Evolutionary conservation across 1,140 invertebrate genomes (phyloP).

Genomic region (Drosophila simulans): DNA sequence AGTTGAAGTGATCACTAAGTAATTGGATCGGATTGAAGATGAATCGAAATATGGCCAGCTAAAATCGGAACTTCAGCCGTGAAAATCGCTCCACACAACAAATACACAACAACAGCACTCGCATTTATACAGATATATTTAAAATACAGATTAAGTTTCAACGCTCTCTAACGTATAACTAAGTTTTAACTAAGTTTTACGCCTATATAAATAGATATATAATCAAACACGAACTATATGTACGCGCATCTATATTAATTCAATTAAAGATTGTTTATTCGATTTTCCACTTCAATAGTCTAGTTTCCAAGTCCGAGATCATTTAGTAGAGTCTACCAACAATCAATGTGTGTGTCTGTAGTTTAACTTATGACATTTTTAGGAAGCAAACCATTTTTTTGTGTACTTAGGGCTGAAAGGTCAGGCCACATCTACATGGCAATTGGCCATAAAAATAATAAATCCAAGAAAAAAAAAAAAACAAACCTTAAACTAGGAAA

Average conservation of each 20-base stretch:
- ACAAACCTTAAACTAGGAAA: conserved; percentile 33
- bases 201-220: conserved; percentile 39
- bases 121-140: conserved; percentile 61
- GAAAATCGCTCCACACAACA: conserved; percentile 15
- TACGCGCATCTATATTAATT: conserved; percentile 20
- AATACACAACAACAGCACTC: conserved; percentile 69
- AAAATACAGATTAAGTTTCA: conserved; percentile 52
- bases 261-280: conserved; percentile 29
- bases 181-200: conserved; percentile 39
- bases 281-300: conserved; percentile 18
- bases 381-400: conserved; percentile 42
- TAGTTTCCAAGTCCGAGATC: conserved; percentile 20
- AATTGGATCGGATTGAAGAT: conserved; percentile 7
- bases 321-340: conserved; percentile 60
- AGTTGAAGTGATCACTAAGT: conserved; percentile 24
- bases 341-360: conserved; percentile 78
- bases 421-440: conserved; percentile 79
- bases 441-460: conserved; percentile 29
- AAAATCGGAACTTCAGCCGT: conserved; percentile 22
- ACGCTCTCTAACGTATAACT: conserved; percentile 31
- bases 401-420: conserved; percentile 43
- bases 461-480: background rate
- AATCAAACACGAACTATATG: conserved; percentile 20
- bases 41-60: background rate
- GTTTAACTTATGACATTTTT: conserved; percentile 50